phyloP scores from a whole-genome alignment of 2,888 invertebrate genomes.

The Pristionchus exspectatus region DNA sequence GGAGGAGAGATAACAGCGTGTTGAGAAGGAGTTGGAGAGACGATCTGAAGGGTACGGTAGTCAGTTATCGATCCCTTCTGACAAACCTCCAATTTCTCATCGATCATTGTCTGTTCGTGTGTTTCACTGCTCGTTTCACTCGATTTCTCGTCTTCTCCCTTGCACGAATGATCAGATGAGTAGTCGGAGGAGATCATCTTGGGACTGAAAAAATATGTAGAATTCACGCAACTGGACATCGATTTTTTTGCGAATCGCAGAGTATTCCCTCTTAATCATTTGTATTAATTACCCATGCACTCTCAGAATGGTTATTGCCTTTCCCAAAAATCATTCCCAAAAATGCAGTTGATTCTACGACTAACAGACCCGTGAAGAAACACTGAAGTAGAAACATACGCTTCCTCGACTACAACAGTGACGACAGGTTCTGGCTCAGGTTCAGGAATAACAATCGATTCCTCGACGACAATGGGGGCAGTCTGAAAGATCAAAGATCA shows the following conservation, averaged over 20 bases:
- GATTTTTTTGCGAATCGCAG: no score
- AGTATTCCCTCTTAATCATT: no score
- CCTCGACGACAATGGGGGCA: not conserved
- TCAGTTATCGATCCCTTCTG: not conserved
- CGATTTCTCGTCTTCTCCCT: constrained; percentile 52
- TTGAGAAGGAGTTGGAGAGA: constrained; percentile 36
- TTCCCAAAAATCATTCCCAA: not conserved
- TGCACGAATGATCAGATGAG: constrained; percentile 53
- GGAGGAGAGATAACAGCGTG: constrained; percentile 46
- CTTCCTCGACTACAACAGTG: constrained; percentile 45
- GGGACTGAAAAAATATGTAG: not conserved
- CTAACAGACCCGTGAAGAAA: not conserved
- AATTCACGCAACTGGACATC: not conserved
- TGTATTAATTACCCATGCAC: no score
- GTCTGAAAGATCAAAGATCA: constrained; percentile 47
- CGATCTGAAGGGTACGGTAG: constrained; percentile 15
- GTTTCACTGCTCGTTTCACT: constrained; percentile 42
- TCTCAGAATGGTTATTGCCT: no score
- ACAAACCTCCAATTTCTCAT: constrained; percentile 43
- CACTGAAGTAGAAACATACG: constrained; percentile 2
- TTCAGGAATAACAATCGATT: constrained; percentile 48
- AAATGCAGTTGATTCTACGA: not conserved
- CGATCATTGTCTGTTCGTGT: constrained; percentile 47
- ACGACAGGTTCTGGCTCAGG: constrained; percentile 49
- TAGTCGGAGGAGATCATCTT: constrained; percentile 54